phyloP scores from a whole-genome alignment of 2,888 invertebrate genomes.

The Mantis religiosa region DNA sequence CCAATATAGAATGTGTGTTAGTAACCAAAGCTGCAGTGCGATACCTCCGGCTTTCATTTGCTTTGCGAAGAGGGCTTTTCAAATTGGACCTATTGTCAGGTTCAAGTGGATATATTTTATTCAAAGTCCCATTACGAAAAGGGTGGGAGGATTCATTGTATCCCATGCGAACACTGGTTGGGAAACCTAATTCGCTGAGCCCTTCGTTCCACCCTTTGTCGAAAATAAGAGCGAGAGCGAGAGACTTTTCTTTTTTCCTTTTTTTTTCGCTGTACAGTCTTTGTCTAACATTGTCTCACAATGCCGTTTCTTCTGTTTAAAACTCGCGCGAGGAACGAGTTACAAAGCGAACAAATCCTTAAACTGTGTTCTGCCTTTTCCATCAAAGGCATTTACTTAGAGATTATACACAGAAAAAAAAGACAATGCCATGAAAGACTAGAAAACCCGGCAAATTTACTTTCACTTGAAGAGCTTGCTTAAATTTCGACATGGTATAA shows the following conservation, averaged over 20 bases:
- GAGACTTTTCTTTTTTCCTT: not conserved
- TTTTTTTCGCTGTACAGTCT: not conserved
- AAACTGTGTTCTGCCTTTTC: not conserved
- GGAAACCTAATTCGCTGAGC: not conserved
- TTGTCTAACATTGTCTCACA: not conserved
- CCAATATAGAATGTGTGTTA: not conserved
- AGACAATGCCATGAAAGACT: not conserved
- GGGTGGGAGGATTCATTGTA: not conserved
- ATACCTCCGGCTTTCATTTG: not conserved
- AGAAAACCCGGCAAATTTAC: not conserved
- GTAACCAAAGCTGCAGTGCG: not conserved
- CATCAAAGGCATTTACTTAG: not conserved
- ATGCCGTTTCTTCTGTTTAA: not conserved
- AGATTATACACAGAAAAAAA: not conserved
- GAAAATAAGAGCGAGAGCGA: not conserved
- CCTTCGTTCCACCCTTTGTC: not conserved
- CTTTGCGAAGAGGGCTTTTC: not conserved
- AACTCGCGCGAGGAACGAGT: not conserved
- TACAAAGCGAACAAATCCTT: not conserved
- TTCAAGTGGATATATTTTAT: conserved; percentile 8
- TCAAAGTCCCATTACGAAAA: not conserved
- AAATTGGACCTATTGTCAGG: conserved; percentile 3
- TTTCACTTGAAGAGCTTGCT: not conserved
- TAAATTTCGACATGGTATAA: not conserved
- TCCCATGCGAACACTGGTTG: not conserved